Evolutionary conservation across 2,113 vertebrate species (phyloP).

Genomic region (Rutilus rutilus): DNA sequence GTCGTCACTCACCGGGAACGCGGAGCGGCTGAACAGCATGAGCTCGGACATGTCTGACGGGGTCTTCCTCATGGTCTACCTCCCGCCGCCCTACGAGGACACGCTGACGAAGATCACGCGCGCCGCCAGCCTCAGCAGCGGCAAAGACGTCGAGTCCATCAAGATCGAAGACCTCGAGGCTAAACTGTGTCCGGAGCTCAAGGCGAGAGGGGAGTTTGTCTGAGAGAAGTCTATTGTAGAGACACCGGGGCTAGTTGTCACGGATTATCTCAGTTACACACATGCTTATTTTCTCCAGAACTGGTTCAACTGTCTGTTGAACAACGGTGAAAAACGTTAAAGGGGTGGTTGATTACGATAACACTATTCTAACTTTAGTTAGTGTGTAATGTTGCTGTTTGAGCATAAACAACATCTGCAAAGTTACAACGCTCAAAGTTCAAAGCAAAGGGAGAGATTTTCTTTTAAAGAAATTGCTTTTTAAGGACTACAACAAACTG

Average conservation of each 20-base stretch:
- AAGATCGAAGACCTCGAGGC: constrained; percentile 70
- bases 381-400: no score
- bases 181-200: constrained; percentile 67
- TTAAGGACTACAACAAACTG: no score
- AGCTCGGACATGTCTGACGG: constrained; percentile 74
- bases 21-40: constrained; percentile 69
- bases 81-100: constrained; percentile 86
- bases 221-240: constrained; percentile 28
- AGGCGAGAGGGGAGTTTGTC: constrained; percentile 57
- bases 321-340: no score
- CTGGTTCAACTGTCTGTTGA: background rate
- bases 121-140: constrained; percentile 73
- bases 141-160: constrained; percentile 67
- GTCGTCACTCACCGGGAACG: constrained; percentile 68
- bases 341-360: no score
- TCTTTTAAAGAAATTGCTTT: no score
- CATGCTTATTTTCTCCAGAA: background rate
- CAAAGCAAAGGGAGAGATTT: no score
- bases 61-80: constrained; percentile 76
- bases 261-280: background rate
- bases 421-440: no score
- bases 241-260: background rate
- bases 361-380: no score
- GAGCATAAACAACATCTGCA: no score
- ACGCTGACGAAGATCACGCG: constrained; percentile 79